Evolutionary conservation across 2,888 invertebrate genomes (phyloP).

Genomic region (Pyrochroa serraticornis): DNA sequence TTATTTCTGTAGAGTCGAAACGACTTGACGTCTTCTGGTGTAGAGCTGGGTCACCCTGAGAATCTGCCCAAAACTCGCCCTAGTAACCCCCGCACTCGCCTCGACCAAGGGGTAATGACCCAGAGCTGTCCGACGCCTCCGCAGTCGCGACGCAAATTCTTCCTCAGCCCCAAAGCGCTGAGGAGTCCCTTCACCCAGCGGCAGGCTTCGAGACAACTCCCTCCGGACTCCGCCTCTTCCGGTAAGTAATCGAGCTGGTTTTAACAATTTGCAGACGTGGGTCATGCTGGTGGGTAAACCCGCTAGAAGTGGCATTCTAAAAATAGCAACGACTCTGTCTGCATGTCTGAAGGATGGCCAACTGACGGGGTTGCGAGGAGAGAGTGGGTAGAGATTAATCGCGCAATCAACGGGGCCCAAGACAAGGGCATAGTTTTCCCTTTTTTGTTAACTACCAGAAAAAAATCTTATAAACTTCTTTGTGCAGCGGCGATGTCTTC

Average conservation of each 20-base stretch:
- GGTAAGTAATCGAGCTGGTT: conserved; percentile 58
- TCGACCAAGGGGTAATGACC: conserved; percentile 62
- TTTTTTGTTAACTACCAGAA: background rate
- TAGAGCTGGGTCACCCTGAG: conserved; percentile 60
- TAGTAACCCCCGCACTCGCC: conserved; percentile 54
- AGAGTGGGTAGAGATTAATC: background rate
- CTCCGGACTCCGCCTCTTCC: conserved; percentile 72
- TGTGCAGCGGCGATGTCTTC: conserved; percentile 55
- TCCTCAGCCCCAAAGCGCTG: conserved; percentile 80
- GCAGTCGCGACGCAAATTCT: conserved; percentile 76
- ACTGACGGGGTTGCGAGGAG: background rate
- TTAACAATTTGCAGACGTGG: conserved; percentile 25
- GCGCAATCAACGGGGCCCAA: background rate
- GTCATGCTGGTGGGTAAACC: conserved; percentile 23
- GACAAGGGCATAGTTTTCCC: background rate
- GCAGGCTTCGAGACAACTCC: conserved; percentile 50
- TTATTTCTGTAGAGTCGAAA: conserved; percentile 46
- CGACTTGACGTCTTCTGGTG: conserved; percentile 42
- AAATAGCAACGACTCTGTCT: conserved; percentile 24
- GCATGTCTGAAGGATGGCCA: conserved; percentile 11
- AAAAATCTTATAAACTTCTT: background rate
- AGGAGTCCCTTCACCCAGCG: conserved; percentile 76
- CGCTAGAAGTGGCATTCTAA: conserved; percentile 15
- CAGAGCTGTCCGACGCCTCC: conserved; percentile 85
- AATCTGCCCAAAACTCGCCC: conserved; percentile 68